Base-by-base conservation (phyloP, 2,888 invertebrate species). In the Palloptera scutellata region DNA sequence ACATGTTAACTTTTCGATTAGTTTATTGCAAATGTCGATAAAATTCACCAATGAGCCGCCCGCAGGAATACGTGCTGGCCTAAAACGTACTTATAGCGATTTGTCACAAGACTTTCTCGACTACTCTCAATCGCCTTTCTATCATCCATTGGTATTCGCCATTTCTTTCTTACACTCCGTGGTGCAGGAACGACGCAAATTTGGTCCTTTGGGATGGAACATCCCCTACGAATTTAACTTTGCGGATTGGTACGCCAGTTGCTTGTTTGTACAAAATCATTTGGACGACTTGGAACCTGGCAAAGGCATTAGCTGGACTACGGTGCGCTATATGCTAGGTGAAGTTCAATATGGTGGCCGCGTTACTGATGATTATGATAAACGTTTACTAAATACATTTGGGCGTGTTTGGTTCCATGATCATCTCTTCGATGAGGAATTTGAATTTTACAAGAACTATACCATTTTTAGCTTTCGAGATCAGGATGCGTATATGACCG, bases 1-100 rank as follows among this genome's bases (percentile, higher is more conserved):
- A 0, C 93, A 94, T 79, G 84, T 86, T 0, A 85, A 85, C 58
- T 96, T 96, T 80, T 92, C 95, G 0, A 95, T 96, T 72, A 92
- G 92, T 51, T 86, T 96, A 60, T 85, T 96, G 40, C 95, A 96
- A 86, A 89, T 92, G 85, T 91, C 94, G 30, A 91, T 95, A 67
- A 95, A 95, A 80, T 95, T 92, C 78, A 95, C 95, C 0, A 95
- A 94, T 79, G 95, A 96, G 81, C 95, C 96, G 3, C 96, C 95
- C 0, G 91, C 93, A 79, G 95, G 95, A 59, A 88, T 95, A 51
- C 89, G 92, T 81, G 95, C 95, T 6, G 95, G 95, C 40, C 86
- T 96, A 11, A 89, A 92, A 82, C 86, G 95, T 75, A 96, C 95
- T 0, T 96, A 95, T 79, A 89, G 89, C 30, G 90, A 91, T 2